Evolutionary conservation across 2,888 invertebrate species (phyloP).

Genomic region (Drosophila acutilabella): DNA sequence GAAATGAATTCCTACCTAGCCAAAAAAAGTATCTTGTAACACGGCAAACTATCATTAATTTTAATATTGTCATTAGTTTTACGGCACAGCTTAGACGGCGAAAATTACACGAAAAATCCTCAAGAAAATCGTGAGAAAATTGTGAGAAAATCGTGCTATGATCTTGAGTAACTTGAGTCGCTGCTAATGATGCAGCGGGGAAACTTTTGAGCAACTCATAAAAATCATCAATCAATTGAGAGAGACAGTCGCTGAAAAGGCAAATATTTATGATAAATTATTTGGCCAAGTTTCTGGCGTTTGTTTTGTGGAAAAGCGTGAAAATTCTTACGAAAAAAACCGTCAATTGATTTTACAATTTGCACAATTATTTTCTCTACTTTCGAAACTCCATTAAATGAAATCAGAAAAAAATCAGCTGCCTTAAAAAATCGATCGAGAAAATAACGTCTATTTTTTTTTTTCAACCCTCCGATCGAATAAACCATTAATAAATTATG

Average conservation of each 20-base stretch:
- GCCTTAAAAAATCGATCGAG: slow-evolving; percentile 30
- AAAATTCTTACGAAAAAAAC: slow-evolving; percentile 44
- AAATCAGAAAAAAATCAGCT: slow-evolving; percentile 57
- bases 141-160: slow-evolving; percentile 65
- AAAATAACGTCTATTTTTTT: slow-evolving; percentile 57
- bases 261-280: slow-evolving; percentile 72
- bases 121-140: slow-evolving; percentile 67
- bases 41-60: slow-evolving; percentile 78
- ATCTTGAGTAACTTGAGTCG: slow-evolving; percentile 63
- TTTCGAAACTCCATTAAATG: slow-evolving; percentile 56
- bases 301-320: slow-evolving; percentile 52
- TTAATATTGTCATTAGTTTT: slow-evolving; percentile 82
- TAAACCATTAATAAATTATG: slow-evolving; percentile 66
- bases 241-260: slow-evolving; percentile 63
- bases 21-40: slow-evolving; percentile 60
- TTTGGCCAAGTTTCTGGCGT: slow-evolving; percentile 44
- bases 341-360: slow-evolving; percentile 29
- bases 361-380: slow-evolving; percentile 6
- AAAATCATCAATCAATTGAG: slow-evolving; percentile 68
- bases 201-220: slow-evolving; percentile 44
- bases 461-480: slow-evolving; percentile 42
- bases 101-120: slow-evolving; percentile 24
- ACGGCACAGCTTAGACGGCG: slow-evolving; percentile 17
- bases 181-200: slow-evolving; percentile 58
- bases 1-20: slow-evolving; percentile 11